phyloP scores from a whole-genome alignment of 2,113 vertebrate species.

The Syngnathus floridae region DNA sequence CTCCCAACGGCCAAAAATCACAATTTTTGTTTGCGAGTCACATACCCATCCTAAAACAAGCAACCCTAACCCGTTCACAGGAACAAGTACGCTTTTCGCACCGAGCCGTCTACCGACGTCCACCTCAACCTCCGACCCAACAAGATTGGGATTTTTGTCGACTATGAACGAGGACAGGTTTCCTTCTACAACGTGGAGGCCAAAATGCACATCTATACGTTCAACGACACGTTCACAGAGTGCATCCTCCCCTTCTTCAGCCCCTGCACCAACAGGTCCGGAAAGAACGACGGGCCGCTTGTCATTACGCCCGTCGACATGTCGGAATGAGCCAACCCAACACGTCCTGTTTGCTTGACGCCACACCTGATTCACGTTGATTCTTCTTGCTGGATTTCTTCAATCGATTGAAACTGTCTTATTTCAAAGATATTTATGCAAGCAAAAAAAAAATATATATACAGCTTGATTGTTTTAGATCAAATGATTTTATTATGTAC shows the following conservation, averaged over 20 bases:
- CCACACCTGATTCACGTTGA: neutral
- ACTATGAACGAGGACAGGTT: slow-evolving; percentile 61
- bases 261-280: slow-evolving; percentile 66
- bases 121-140: slow-evolving; percentile 29
- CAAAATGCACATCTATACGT: slow-evolving; percentile 61
- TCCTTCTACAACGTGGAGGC: slow-evolving; percentile 65
- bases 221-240: slow-evolving; percentile 65
- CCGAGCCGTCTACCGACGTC: slow-evolving; percentile 43
- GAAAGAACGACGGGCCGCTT: slow-evolving; percentile 60
- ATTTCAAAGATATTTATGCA: neutral
- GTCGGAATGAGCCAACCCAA: slow-evolving; percentile 11
- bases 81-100: slow-evolving; percentile 53
- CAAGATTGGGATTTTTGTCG: slow-evolving; percentile 60
- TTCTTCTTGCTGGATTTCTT: neutral
- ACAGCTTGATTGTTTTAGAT: neutral
- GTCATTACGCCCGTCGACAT: slow-evolving; percentile 37
- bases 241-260: slow-evolving; percentile 74
- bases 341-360: neutral
- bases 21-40: neutral
- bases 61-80: slow-evolving; percentile 20
- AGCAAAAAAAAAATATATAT: neutral
- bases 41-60: neutral
- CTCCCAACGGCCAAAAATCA: neutral
- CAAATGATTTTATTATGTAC: neutral
- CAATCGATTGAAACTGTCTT: neutral